These are phyloP conservation scores for Etia nguti DNA, from an alignment of 2,113 vertebrate species.

Conservation along the genomic window DNA sequence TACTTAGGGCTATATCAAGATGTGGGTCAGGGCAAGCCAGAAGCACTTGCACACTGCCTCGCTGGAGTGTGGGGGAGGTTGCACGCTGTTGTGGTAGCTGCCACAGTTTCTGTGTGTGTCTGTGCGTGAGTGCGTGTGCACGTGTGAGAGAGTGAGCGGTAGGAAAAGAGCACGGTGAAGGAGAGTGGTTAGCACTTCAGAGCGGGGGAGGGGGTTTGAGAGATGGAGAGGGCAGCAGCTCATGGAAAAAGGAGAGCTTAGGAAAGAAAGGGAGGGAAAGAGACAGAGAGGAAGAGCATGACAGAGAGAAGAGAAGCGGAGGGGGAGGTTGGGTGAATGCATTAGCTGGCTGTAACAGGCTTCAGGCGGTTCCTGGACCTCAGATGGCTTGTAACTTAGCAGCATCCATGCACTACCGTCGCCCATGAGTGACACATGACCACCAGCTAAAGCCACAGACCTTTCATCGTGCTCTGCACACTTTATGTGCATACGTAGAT, in stretches of 20 bases:
- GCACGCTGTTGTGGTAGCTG: constrained; percentile 57
- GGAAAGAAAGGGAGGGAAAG: constrained; percentile 40
- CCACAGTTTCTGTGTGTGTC: constrained; percentile 35
- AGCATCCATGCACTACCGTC: constrained; percentile 43
- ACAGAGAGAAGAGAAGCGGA: constrained; percentile 29
- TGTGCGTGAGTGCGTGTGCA: constrained; percentile 32
- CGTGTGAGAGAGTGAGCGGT: constrained; percentile 21
- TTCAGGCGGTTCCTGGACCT: constrained; percentile 64
- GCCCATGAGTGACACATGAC: constrained; percentile 40
- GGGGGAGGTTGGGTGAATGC: constrained; percentile 59
- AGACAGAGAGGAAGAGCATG: constrained; percentile 47
- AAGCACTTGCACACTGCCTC: constrained; percentile 63
- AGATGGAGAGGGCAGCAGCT: constrained; percentile 60
- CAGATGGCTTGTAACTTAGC: constrained; percentile 51
- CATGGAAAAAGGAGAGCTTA: constrained; percentile 61
- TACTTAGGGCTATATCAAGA: constrained; percentile 81
- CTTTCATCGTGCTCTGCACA: background rate
- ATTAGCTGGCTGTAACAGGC: constrained; percentile 69
- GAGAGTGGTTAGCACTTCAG: constrained; percentile 58
- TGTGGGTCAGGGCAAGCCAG: constrained; percentile 74
- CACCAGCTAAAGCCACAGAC: constrained; percentile 24
- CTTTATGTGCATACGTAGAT: background rate
- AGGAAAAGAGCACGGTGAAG: constrained; percentile 43
- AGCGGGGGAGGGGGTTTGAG: constrained; percentile 39
- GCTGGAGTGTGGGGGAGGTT: constrained; percentile 70